Percentiles rank a stretch among this genome's conserved stretches.
Conservation (phyloP, 2,888 invertebrate genomes). For the Platycheirus albimanus region DNA sequence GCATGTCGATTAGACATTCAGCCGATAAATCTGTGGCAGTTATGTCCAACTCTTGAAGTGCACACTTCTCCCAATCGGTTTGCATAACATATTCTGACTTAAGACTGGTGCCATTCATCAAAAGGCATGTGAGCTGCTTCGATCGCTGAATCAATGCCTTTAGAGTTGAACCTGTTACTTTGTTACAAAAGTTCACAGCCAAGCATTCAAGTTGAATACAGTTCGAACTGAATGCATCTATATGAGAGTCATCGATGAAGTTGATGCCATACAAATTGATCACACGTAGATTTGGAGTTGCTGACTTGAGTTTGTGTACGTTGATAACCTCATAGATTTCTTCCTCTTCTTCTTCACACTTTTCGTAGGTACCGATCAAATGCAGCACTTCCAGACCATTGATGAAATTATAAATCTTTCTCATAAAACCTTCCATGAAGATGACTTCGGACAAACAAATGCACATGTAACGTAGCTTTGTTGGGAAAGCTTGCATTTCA, state of each 20-base stretch:
- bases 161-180: constrained; percentile 97
- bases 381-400: constrained; percentile 98
- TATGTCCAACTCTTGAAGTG: constrained; percentile 96
- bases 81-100: constrained; percentile 96
- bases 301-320: constrained; percentile 98
- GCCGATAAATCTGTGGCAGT: constrained; percentile 98
- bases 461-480: constrained; percentile 96
- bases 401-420: constrained; percentile 99
- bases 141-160: constrained; percentile 97
- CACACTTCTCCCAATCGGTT: constrained; percentile 99
- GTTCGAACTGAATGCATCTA: constrained; percentile 98
- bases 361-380: constrained; percentile 98
- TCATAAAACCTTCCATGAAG: constrained; percentile 99
- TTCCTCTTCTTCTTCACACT: constrained; percentile 99
- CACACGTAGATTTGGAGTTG: constrained; percentile 97
- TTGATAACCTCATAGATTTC: constrained; percentile 99
- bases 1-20: constrained; percentile 96
- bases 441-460: constrained; percentile 99
- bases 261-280: constrained; percentile 99
- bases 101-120: constrained; percentile 98
- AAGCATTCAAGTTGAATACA: constrained; percentile 98
- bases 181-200: constrained; percentile 98
- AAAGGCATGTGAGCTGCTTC: constrained; percentile 93
- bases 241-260: constrained; percentile 99
- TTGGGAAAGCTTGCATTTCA: constrained; percentile 99